Evolutionary conservation across 1,140 invertebrate species (phyloP).

Genomic region (Drosophila setifemur): DNA sequence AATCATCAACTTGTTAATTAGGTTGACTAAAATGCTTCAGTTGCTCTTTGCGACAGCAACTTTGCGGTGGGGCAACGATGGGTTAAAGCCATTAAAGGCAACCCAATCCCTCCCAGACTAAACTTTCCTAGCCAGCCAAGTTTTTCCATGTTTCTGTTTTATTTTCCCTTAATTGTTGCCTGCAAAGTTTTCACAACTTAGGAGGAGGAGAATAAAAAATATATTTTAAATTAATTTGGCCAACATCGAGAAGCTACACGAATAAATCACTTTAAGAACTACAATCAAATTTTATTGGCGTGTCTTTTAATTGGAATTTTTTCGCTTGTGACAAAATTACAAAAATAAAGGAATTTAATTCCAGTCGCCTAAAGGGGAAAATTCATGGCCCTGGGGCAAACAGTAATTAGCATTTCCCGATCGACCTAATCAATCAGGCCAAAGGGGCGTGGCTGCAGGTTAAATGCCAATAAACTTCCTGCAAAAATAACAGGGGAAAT

Average conservation of each 20-base stretch:
- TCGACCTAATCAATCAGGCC: constrained; percentile 50
- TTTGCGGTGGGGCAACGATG: constrained; percentile 23
- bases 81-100: constrained; percentile 11
- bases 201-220: neutral
- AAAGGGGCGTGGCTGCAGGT: constrained; percentile 13
- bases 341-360: constrained; percentile 58
- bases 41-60: constrained; percentile 24
- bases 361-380: constrained; percentile 7
- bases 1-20: constrained; percentile 80
- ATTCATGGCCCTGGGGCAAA: constrained; percentile 18
- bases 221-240: constrained; percentile 6
- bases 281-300: constrained; percentile 1
- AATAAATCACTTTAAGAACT: constrained; percentile 31
- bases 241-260: constrained; percentile 12
- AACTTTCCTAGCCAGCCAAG: constrained; percentile 2
- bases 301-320: constrained; percentile 1
- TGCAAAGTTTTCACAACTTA: constrained; percentile 9
- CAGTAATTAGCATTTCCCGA: constrained; percentile 75
- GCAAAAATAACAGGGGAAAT: constrained; percentile 23
- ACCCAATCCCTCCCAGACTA: neutral
- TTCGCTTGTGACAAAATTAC: constrained; percentile 8
- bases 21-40: constrained; percentile 62
- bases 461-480: constrained; percentile 43
- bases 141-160: neutral
- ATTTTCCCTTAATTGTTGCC: constrained; percentile 10